Conservation (phyloP, 1,140 invertebrate genomes). For the Zophobas atratus region DNA sequence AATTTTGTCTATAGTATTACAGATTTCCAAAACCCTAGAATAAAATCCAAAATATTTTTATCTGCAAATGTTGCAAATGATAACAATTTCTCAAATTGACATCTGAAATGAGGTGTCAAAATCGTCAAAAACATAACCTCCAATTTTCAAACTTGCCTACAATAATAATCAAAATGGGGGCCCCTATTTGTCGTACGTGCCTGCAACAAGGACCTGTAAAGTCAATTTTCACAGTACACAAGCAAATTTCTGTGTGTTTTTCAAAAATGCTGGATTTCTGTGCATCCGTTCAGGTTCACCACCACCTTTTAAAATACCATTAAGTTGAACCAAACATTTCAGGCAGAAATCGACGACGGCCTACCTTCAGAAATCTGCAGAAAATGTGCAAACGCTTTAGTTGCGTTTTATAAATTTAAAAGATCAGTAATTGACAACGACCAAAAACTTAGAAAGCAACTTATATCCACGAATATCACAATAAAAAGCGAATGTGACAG, state of each 20-base stretch:
- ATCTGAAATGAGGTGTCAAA: no score
- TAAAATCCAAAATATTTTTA: no score
- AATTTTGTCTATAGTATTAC: no score
- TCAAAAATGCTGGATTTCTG: slow-evolving; percentile 17
- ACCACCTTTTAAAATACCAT: neutral
- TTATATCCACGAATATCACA: slow-evolving; percentile 20
- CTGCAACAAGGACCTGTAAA: slow-evolving; percentile 11
- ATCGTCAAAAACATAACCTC: slow-evolving; percentile 1
- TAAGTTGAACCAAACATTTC: slow-evolving; percentile 11
- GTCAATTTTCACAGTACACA: slow-evolving; percentile 20
- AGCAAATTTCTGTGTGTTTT: slow-evolving; percentile 2
- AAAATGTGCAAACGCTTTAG: slow-evolving; percentile 60
- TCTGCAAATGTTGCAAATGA: no score
- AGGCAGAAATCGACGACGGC: slow-evolving; percentile 58
- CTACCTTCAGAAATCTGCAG: slow-evolving; percentile 58
- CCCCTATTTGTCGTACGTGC: slow-evolving; percentile 10
- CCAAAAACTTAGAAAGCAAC: slow-evolving; percentile 48
- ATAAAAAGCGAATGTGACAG: neutral
- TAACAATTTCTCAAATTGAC: no score
- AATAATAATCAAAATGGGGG: neutral
- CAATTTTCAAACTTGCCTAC: neutral
- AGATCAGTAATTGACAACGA: slow-evolving; percentile 50
- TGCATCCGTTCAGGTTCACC: slow-evolving; percentile 11
- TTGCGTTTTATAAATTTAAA: slow-evolving; percentile 62
- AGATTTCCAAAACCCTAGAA: no score